A percentile compares a stretch with the other conserved stretches of the same genome.
Conservation (phyloP, 2,888 invertebrate genomes). For the Prosopocoilus inquinatus region DNA sequence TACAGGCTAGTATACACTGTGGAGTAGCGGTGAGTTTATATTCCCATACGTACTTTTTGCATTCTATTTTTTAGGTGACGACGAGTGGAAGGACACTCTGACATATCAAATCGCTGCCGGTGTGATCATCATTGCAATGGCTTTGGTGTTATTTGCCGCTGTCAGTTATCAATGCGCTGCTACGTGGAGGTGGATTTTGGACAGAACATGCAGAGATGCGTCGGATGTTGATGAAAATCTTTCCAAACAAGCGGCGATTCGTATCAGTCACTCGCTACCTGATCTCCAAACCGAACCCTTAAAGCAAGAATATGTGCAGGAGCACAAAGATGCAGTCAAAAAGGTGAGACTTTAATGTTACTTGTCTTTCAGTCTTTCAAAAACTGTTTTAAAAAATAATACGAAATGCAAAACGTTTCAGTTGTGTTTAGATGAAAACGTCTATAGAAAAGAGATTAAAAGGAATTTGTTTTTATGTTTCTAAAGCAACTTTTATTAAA, state of each 20-base stretch:
- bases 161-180: constrained; percentile 72
- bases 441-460: too few species aligned
- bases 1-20: too few species aligned
- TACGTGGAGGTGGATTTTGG: constrained; percentile 70
- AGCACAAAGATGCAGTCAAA: constrained; percentile 67
- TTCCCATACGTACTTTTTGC: too few species aligned
- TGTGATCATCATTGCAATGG: constrained; percentile 62
- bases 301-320: constrained; percentile 69
- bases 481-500: too few species aligned
- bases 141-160: constrained; percentile 65
- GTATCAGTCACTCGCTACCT: constrained; percentile 74
- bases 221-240: constrained; percentile 44
- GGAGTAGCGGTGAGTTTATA: too few species aligned
- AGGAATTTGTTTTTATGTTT: too few species aligned
- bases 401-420: too few species aligned
- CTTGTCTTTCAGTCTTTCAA: too few species aligned
- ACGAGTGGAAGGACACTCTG: constrained; percentile 18
- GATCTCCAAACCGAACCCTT: constrained; percentile 70
- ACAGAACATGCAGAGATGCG: constrained; percentile 52
- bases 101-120: constrained; percentile 55
- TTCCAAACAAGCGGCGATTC: constrained; percentile 65
- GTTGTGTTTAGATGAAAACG: too few species aligned
- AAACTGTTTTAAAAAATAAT: too few species aligned
- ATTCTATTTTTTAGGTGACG: constrained; percentile 13
- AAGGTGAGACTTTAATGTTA: constrained; percentile 54